These are phyloP conservation scores for Gorilla gorilla DNA, from an alignment of 2,113 vertebrate genomes.

Conservation along the genomic window DNA sequence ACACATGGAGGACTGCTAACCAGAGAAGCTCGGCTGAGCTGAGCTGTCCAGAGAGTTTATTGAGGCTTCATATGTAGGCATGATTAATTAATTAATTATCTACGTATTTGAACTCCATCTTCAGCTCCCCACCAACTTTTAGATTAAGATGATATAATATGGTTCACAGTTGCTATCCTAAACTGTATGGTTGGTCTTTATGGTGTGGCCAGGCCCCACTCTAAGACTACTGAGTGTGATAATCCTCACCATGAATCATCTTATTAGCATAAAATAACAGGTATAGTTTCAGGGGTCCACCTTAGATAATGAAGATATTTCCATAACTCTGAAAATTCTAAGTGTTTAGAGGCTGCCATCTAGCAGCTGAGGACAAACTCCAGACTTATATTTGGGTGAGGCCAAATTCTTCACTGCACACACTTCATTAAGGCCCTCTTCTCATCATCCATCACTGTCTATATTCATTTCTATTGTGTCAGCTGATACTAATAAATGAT, in stretches of 20 bases:
- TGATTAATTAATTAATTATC: not conserved
- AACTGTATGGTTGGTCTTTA: not conserved
- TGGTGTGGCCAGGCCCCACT: accelerated
- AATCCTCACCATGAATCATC: accelerated
- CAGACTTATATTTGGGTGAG: not conserved
- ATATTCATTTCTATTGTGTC: not conserved
- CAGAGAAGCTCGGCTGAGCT: not conserved
- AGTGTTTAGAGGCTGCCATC: not conserved
- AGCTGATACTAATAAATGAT: not conserved
- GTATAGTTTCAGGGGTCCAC: no score
- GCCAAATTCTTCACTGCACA: not conserved
- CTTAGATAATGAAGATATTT: not conserved
- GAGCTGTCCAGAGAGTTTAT: not conserved
- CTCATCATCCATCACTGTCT: not conserved
- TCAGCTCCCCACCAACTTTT: not conserved
- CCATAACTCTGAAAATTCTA: not conserved
- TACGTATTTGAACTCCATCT: not conserved
- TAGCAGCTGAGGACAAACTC: not conserved
- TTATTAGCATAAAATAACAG: not conserved
- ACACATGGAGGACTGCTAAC: no score
- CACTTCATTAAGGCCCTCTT: not conserved
- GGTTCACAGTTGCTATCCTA: not conserved
- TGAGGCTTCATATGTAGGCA: not conserved
- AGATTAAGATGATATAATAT: not conserved
- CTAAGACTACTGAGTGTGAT: not conserved